Base-by-base conservation (phyloP, 2,888 invertebrate species). In the Lasioglossum morio region DNA sequence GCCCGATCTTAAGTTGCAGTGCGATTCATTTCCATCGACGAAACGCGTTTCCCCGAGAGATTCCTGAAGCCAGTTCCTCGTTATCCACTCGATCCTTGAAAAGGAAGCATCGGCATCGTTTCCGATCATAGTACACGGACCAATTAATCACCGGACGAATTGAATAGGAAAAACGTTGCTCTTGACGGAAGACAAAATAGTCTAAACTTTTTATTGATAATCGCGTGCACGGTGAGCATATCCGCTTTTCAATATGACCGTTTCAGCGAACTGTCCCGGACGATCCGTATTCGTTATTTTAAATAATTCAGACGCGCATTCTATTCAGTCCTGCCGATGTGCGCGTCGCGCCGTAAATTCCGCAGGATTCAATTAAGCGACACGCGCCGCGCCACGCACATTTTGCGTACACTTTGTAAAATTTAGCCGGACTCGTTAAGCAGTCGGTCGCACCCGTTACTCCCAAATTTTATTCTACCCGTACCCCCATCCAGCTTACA, bases 391-490 rank as follows among this genome's bases (percentile, higher is more conserved):
- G 72, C 30, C 63, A 12, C 75, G 69, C 70, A 60, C 37, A 63
- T 75, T 63, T 48, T 60, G 40, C 76, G 76, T 43, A 57, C 53
- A 43, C 43, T 72, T 78, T 72, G 53, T 7, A n/a, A 75, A 76
- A 79, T 85, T 85, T 81, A 72, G 14, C 60, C 37, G 27, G 72
- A 34, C 30, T 81, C 86, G 63, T 86, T 85, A 86, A 86, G 14
- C 74, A 86, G 82, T 79, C 83, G 75, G 57, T 72, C 75, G 77
- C 87, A 72, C 74, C 37, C 70, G 83, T 48, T 46, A 8, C 37
- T 16, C 37, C 23, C 74, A 37, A 75, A 72, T 79, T 84, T 79
- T 74, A 75, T 73, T 40, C 43, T 23, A 2, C 60, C 23, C 53
- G n/a, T 60, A 0, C 2, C 2, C 19, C 69, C 23, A 8, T 37